Conservation (phyloP, 2,888 invertebrate genomes). For the Autographa gamma region DNA sequence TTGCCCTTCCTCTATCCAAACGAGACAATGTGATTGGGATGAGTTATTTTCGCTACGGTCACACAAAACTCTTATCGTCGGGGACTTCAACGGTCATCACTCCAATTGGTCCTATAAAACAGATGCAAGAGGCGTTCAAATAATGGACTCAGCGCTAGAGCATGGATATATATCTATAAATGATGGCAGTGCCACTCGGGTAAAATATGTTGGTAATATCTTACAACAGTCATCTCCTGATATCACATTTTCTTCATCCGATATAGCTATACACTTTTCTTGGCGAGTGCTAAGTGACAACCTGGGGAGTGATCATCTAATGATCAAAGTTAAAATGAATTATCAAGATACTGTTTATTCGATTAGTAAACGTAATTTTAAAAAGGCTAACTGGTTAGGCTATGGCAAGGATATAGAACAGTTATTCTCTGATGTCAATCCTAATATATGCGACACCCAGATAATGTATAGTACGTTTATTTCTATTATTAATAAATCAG, state of each 20-base stretch:
- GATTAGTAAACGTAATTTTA: not conserved
- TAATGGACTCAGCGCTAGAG: not conserved
- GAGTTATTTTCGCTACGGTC: not conserved
- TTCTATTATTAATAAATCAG: slow-evolving; percentile 5
- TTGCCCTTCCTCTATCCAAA: not conserved
- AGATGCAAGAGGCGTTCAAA: not conserved
- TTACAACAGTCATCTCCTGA: not conserved
- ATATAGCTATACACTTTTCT: not conserved
- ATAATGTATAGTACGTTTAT: not conserved
- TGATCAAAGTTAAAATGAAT: not conserved
- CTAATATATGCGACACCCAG: not conserved
- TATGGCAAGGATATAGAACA: slow-evolving; percentile 9
- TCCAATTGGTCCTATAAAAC: not conserved
- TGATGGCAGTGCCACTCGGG: not conserved
- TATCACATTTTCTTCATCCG: not conserved
- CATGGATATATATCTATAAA: not conserved
- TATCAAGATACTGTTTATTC: not conserved
- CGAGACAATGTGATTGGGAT: not conserved
- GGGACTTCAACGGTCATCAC: not conserved
- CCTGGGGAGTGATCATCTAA: not conserved
- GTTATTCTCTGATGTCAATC: not conserved
- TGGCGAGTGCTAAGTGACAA: not conserved
- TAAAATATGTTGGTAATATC: not conserved
- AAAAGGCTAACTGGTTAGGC: not conserved
- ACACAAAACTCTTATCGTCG: not conserved